These are phyloP conservation scores for Aleadryas rufinucha DNA, from an alignment of 2,113 vertebrate genomes.

Conservation along the genomic window DNA sequence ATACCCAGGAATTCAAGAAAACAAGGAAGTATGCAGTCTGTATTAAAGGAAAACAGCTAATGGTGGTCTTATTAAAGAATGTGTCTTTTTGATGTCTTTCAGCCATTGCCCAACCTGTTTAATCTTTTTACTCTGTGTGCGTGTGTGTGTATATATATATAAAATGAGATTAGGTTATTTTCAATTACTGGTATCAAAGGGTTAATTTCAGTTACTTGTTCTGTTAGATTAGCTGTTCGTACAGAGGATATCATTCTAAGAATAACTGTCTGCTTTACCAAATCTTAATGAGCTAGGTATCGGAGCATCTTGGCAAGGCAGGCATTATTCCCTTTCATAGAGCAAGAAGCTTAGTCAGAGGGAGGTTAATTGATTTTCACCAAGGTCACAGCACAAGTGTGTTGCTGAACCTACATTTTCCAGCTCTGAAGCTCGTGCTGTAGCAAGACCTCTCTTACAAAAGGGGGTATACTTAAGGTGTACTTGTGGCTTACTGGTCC, in stretches of 20 bases:
- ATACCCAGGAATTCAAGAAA: neutral
- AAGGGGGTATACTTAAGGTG: too few relatives aligned
- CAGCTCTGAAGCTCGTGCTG: neutral
- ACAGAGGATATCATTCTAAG: neutral
- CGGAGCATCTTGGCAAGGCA: neutral
- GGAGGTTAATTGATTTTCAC: conserved; percentile 58
- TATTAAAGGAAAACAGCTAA: neutral
- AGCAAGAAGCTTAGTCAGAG: conserved; percentile 1
- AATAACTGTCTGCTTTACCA: conserved; percentile 1
- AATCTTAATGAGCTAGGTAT: conserved; percentile 26
- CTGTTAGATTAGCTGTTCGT: neutral
- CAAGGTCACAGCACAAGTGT: conserved; percentile 33
- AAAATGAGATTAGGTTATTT: neutral
- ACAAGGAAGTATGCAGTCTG: neutral
- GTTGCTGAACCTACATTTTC: conserved; percentile 17
- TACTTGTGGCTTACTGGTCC: neutral
- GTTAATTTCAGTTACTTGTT: neutral
- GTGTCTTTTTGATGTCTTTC: neutral
- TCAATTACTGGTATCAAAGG: neutral
- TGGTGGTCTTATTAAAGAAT: neutral
- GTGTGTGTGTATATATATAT: neutral
- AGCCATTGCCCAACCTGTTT: neutral
- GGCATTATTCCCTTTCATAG: conserved; percentile 3
- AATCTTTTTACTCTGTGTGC: neutral
- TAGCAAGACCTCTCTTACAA: neutral